phyloP scores from a whole-genome alignment of 2,888 invertebrate species.

The Idaea aversata region DNA sequence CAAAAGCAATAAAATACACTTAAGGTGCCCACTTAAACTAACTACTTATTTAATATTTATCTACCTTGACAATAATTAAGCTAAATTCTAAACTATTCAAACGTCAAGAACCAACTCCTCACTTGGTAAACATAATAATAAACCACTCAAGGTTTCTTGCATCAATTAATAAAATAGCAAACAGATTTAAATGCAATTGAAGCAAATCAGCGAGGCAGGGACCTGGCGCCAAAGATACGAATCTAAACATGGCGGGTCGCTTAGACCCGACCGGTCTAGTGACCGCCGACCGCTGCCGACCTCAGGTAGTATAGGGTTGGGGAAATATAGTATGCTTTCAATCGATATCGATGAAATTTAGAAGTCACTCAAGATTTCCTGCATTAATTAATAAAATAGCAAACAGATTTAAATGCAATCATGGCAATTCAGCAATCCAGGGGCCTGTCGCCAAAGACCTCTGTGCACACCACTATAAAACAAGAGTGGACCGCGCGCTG shows the following conservation, averaged over 20 bases:
- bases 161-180: slow-evolving; percentile 58
- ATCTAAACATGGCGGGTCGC: slow-evolving; percentile 57
- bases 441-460: slow-evolving; percentile 65
- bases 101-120: neutral
- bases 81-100: neutral
- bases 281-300: slow-evolving; percentile 60
- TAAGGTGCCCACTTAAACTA: neutral
- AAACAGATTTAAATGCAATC: slow-evolving; percentile 58
- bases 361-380: slow-evolving; percentile 14
- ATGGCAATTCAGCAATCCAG: slow-evolving; percentile 55
- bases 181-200: slow-evolving; percentile 59
- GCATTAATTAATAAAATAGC: slow-evolving; percentile 57
- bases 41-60: neutral
- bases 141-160: slow-evolving; percentile 15
- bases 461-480: too few relatives aligned
- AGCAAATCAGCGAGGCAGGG: slow-evolving; percentile 55
- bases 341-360: slow-evolving; percentile 27
- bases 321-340: neutral
- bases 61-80: slow-evolving; percentile 1
- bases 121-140: slow-evolving; percentile 17
- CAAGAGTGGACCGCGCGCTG: too few relatives aligned
- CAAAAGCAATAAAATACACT: neutral
- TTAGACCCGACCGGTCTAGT: slow-evolving; percentile 38
- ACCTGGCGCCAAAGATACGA: slow-evolving; percentile 70
- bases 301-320: slow-evolving; percentile 28